phyloP scores from a whole-genome alignment of 37 sponge, comb jelly and placozoan species.

The Aplysina aerophoba region DNA sequence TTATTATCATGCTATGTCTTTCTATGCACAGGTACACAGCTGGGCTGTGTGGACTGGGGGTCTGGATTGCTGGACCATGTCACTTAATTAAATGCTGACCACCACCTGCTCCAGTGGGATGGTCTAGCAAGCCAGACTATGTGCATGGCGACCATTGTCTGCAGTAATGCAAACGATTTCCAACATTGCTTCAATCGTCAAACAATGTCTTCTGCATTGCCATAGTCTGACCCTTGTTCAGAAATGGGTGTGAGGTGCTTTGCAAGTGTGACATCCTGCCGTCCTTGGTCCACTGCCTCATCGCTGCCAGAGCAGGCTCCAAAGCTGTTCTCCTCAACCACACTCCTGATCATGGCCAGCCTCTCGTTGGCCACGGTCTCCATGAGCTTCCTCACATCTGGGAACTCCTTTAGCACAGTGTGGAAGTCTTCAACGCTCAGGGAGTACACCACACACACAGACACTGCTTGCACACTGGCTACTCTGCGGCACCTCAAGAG shows the following conservation, averaged over 20 bases:
- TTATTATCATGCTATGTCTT: too few relatives aligned
- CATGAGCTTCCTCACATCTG: constrained; percentile 44
- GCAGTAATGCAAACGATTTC: too few relatives aligned
- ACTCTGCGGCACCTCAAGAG: constrained; percentile 39
- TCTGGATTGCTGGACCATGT: too few relatives aligned
- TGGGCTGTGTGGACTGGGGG: too few relatives aligned
- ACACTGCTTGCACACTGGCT: constrained; percentile 47
- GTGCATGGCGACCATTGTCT: too few relatives aligned
- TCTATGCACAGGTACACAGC: too few relatives aligned
- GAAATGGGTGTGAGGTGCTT: background rate
- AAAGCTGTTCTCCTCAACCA: background rate
- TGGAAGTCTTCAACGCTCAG: constrained; percentile 40
- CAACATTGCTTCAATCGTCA: background rate
- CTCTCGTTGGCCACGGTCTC: constrained; percentile 48
- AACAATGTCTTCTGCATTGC: background rate
- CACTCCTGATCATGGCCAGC: constrained; percentile 24
- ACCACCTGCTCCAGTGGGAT: too few relatives aligned
- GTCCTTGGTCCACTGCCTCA: background rate
- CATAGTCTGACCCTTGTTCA: background rate
- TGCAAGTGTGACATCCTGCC: background rate
- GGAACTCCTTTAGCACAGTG: constrained; percentile 49
- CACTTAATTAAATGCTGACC: too few relatives aligned
- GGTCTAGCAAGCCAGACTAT: too few relatives aligned
- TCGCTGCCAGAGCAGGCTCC: background rate
- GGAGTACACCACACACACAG: constrained; percentile 43